phyloP scores from a whole-genome alignment of 2,888 invertebrate species.

The Oligia latruncula region DNA sequence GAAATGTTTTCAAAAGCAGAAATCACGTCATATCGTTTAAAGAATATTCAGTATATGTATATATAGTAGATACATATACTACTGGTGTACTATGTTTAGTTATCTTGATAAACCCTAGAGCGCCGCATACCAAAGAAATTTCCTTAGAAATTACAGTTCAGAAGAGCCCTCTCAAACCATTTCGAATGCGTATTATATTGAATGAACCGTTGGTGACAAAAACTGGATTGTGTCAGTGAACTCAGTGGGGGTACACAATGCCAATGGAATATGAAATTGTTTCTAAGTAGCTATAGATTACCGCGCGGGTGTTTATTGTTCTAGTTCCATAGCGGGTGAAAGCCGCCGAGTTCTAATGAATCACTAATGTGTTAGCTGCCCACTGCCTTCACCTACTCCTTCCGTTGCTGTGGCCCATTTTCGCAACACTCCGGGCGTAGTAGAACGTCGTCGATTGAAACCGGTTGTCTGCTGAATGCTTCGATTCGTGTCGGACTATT shows the following conservation, averaged over 20 bases:
- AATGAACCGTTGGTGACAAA: constrained; percentile 31
- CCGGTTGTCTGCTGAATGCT: constrained; percentile 51
- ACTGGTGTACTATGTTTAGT: neutral
- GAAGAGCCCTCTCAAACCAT: neutral
- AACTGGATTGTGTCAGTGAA: constrained; percentile 45
- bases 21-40: constrained; percentile 4
- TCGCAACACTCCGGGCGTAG: constrained; percentile 75
- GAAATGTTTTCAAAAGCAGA: constrained; percentile 26
- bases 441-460: constrained; percentile 50
- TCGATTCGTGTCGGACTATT: constrained; percentile 40
- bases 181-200: constrained; percentile 2
- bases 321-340: constrained; percentile 78
- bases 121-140: neutral
- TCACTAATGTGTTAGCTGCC: constrained; percentile 81
- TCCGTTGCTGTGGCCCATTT: constrained; percentile 81
- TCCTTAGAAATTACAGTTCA: neutral
- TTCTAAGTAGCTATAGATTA: constrained; percentile 61
- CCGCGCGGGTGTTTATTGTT: constrained; percentile 80
- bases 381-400: constrained; percentile 78
- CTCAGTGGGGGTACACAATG: constrained; percentile 40
- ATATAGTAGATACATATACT: neutral
- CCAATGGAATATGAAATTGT: constrained; percentile 64
- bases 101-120: neutral
- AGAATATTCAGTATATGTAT: neutral
- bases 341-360: constrained; percentile 79